Base-by-base conservation (phyloP, 2,113 vertebrate genomes). In the Zosterops lateralis region DNA sequence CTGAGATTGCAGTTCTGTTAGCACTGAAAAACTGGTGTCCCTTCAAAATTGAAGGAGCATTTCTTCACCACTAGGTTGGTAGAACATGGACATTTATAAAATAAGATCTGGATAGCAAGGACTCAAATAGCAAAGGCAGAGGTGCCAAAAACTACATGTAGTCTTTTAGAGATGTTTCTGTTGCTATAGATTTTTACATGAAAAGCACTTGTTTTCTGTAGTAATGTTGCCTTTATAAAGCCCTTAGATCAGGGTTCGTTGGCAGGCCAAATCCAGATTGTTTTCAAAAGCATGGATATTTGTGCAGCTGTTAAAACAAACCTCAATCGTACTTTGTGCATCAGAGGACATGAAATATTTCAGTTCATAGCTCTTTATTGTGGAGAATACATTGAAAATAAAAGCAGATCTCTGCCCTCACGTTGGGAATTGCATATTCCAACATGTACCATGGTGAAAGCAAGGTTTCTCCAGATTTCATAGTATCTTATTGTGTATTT, bases 291-390 rank as follows among this genome's bases (percentile, higher is more conserved):
- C 56, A 15, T 70, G 60, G 67, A 24, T 95, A 85, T 95, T 92
- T 91, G 72, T 87, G 71, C 91, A 95, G 92, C 95, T 93, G 95
- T 95, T 93, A 89, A 94, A 95, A 86, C 73, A 93, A 84, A 58
- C 68, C 70, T 88, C 67, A 70, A 51, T 66, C 62, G 36, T 83
- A 51, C 67, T 93, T 83, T 47, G 54, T 76, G 74, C 67, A 75
- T 79, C 54, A 21, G 78, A 89, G 64, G 66, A 90, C 18, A 0
- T 77, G 60, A 77, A 83, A 64, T 70, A 76, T 62, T 87, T 80
- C 32, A 24, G 38, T 62, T 91, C 44, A 28, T 32, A 90, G 44
- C 64, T 86, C 68, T 92, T 91, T 60, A 28, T 87, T 17, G 3
- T n/a, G 38, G 68, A 66, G 58, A 71, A 80, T 7, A 62, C 65